Percentiles rank a stretch among this genome's conserved stretches.
These are phyloP conservation scores for Oreochromis spilurus DNA, from an alignment of 2,113 vertebrate species.

Conservation along the genomic window DNA sequence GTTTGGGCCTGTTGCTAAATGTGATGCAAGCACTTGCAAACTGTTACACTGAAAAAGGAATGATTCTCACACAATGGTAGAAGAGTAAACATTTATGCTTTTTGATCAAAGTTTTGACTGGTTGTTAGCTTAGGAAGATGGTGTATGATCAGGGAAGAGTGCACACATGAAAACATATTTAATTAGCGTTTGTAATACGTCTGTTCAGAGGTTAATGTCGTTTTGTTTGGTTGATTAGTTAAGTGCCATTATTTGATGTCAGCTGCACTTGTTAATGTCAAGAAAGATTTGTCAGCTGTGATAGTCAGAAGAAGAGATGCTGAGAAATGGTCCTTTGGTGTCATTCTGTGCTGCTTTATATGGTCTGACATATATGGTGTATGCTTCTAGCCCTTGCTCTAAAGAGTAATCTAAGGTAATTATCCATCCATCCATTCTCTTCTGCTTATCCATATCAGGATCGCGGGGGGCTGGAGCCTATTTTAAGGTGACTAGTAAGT, in stretches of 20 bases:
- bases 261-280: not conserved
- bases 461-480: not conserved
- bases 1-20: conserved; percentile 31
- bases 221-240: not conserved
- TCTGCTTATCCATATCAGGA: not conserved
- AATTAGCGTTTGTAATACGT: not conserved
- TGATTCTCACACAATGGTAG: not conserved
- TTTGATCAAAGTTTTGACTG: not conserved
- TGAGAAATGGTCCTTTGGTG: not conserved
- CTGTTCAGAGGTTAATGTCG: not conserved
- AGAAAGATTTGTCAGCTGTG: not conserved
- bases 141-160: not conserved
- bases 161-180: not conserved
- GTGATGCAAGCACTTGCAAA: conserved; percentile 22
- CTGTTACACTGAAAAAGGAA: not conserved
- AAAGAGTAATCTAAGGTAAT: not conserved
- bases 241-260: not conserved
- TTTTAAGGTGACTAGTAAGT: not conserved
- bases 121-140: not conserved
- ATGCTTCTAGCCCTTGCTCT: not conserved
- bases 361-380: not conserved
- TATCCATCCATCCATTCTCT: not conserved
- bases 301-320: not conserved
- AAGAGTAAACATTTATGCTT: not conserved
- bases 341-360: not conserved